Conservation (phyloP, 2,888 invertebrate species). For the Fragum whitleyi region DNA sequence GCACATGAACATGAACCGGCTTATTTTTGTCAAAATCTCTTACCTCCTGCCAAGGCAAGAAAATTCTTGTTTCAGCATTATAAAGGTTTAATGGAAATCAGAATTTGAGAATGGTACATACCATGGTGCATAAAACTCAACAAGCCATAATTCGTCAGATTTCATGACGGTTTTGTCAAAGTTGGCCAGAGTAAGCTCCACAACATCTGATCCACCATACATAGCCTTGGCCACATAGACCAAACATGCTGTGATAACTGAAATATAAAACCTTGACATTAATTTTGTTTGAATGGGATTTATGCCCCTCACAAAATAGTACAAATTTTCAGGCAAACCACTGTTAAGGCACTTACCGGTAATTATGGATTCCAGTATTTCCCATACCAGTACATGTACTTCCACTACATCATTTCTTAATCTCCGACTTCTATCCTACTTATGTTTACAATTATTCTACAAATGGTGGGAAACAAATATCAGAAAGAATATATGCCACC, state of each 20-base stretch:
- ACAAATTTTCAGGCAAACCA: background rate
- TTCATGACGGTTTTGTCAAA: constrained; percentile 94
- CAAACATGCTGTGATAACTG: constrained; percentile 13
- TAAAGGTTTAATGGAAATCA: too few species aligned
- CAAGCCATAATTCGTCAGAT: constrained; percentile 95
- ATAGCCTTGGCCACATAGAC: constrained; percentile 62
- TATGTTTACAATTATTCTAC: too few species aligned
- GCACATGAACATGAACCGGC: too few species aligned
- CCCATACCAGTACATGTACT: too few species aligned
- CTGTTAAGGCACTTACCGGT: background rate
- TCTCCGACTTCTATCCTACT: too few species aligned
- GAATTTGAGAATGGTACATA: constrained; percentile 87
- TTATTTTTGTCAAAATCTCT: too few species aligned
- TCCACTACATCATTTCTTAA: too few species aligned
- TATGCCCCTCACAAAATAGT: background rate
- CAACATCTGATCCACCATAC: constrained; percentile 87
- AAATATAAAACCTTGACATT: constrained; percentile 16
- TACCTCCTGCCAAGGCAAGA: too few species aligned
- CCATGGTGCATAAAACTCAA: constrained; percentile 99
- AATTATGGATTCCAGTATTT: background rate
- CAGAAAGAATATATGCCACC: too few species aligned
- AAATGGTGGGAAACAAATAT: too few species aligned
- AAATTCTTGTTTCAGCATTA: too few species aligned
- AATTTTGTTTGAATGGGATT: too few species aligned
- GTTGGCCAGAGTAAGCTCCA: constrained; percentile 94